Base-by-base conservation (phyloP, 2,113 vertebrate species). In the Telmatochromis brichardi region DNA sequence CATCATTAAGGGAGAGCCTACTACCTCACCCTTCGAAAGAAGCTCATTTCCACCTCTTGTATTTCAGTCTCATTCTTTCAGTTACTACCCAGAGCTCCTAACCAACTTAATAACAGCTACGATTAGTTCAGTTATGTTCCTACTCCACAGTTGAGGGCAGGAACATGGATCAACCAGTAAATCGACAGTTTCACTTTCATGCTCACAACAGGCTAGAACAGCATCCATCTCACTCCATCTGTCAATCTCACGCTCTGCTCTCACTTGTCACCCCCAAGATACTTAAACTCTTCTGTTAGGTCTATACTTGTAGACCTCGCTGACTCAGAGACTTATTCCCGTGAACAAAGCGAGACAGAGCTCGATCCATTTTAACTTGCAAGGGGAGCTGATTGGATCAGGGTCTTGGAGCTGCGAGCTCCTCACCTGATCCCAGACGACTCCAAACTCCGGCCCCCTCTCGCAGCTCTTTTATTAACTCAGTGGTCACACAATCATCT, bases 11-110 rank as follows among this genome's bases (percentile, higher is more conserved):
- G 33, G 33, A 68, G 33, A 37, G 19, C 19, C 33, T 12, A 5
- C 33, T 26, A 0, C 54, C 54, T 37, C 33, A 13, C 33, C 60
- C 4, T 8, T 68, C 0, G 2, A 12, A 37, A 37, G 63, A 40
- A 68, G 63, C 33, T 68, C 2, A 37, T 68, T 37, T 68, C 33
- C 19, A 35, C 60, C 33, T 35, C 33, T 2, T 37, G 17, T 5
- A n/a, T 37, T 35, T 11, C 33, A 37, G 4, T 65, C 60, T 65
- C 60, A 21, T 65, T 37, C 33, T 65, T 65, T 65, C 31, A 37
- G 60, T 65, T n/a, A 7, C 60, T 37, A 37, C 60, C 60, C 60
- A 37, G 33, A 65, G 31, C 60, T 37, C 33, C 33, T 37, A 35
- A 37, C 19, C 60, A 12, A 60, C 14, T 6, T 60, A 31, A 60